These are phyloP conservation scores for Drosophila kambysellisi DNA, from an alignment of 2,888 invertebrate genomes.

Conservation along the genomic window DNA sequence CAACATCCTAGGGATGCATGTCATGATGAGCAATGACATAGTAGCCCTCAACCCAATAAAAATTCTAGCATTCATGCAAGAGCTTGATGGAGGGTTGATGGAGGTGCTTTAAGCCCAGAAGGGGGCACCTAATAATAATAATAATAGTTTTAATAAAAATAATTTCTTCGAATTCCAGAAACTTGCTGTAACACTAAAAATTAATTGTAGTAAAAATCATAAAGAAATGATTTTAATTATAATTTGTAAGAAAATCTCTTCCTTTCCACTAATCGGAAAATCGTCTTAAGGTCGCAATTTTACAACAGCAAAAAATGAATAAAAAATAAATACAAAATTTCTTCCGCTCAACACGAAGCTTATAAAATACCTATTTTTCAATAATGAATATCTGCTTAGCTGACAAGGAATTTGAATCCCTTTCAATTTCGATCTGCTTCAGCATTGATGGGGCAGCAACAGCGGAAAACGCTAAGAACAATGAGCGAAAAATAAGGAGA, in stretches of 20 bases:
- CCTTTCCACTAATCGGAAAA: background rate
- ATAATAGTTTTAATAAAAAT: too few relatives aligned
- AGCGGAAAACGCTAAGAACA: background rate
- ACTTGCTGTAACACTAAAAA: background rate
- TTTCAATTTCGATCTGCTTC: background rate
- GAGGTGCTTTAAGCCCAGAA: too few relatives aligned
- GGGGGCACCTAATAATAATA: too few relatives aligned
- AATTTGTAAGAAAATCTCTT: background rate
- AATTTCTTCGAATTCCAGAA: background rate
- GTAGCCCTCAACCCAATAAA: too few relatives aligned
- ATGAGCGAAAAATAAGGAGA: background rate
- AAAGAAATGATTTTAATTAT: background rate
- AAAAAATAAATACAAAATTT: too few relatives aligned
- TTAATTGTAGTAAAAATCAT: background rate
- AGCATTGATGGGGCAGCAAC: slow-evolving; percentile 1
- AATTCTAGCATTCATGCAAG: too few relatives aligned
- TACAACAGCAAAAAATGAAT: background rate
- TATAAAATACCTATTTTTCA: background rate
- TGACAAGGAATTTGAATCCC: background rate
- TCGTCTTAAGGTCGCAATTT: background rate
- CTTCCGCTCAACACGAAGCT: background rate
- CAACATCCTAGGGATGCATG: too few relatives aligned
- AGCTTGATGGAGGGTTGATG: too few relatives aligned
- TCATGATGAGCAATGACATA: too few relatives aligned
- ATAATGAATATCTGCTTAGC: slow-evolving; percentile 1